Percentiles rank a stretch among this genome's conserved stretches.
Evolutionary conservation across 2,797 vertebrate species (phyloP).

Genomic region (Alexandromys oeconomus): DNA sequence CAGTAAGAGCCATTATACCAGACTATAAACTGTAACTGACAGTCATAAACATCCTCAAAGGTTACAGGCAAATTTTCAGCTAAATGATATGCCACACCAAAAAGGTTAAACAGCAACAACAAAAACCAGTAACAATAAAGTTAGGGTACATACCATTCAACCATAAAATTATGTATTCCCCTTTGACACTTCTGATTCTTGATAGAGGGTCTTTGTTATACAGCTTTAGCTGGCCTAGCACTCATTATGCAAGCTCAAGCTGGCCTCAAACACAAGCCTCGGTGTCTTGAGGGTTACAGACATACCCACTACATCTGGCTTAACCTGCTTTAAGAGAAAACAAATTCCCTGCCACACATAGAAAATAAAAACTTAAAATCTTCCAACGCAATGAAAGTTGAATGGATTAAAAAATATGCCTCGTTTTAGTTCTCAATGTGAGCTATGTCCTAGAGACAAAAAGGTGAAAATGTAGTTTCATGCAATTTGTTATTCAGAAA

Average conservation of each 20-base stretch:
- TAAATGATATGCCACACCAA: conserved; percentile 37
- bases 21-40: conserved; percentile 36
- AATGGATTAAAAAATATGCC: conserved; percentile 52
- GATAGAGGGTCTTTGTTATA: not conserved
- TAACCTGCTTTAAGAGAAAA: conserved; percentile 9
- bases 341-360: not conserved
- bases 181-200: conserved; percentile 35
- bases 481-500: conserved; percentile 49
- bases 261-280: not conserved
- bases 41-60: conserved; percentile 50
- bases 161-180: not conserved
- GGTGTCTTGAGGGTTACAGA: not conserved
- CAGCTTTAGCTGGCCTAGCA: not conserved
- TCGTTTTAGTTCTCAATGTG: conserved; percentile 49
- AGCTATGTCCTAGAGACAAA: not conserved
- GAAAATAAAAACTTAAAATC: conserved; percentile 49
- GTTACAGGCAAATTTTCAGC: conserved; percentile 37
- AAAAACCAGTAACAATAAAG: not conserved
- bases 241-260: not conserved
- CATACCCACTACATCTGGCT: not conserved
- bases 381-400: conserved; percentile 37
- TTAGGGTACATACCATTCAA: not conserved
- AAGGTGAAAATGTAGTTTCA: conserved; percentile 47
- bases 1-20: not conserved
- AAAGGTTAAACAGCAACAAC: not conserved